Percentiles rank a stretch among this genome's conserved stretches.
Conservation (phyloP, 30 jellyfish, hydroid and myxozoan species). For the Pelagia noctiluca region DNA sequence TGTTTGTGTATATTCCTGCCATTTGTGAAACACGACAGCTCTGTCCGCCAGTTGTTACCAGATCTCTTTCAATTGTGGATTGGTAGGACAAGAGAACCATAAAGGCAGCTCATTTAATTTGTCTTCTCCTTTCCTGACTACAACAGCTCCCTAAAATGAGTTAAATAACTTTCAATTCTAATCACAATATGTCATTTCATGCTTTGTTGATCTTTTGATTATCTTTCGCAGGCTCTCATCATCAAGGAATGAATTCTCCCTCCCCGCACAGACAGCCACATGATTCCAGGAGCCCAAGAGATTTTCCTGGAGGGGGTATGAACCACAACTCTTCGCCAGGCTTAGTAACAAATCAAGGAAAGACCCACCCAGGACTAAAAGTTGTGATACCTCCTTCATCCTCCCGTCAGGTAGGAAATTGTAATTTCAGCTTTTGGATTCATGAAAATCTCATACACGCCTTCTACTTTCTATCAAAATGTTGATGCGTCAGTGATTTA, state of each 20-base stretch:
- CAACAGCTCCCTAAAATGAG: too few relatives aligned
- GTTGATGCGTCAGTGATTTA: too few relatives aligned
- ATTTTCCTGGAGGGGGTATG: conserved; percentile 70
- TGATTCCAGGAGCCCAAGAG: conserved; percentile 77
- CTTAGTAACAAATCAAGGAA: conserved; percentile 46
- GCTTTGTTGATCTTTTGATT: neutral
- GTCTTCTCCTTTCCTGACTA: too few relatives aligned
- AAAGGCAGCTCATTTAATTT: too few relatives aligned
- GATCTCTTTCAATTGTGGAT: too few relatives aligned
- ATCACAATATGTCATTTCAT: neutral
- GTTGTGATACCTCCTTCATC: conserved; percentile 82
- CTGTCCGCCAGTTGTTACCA: too few relatives aligned
- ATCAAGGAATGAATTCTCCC: conserved; percentile 74
- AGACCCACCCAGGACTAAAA: conserved; percentile 77
- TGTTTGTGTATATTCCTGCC: too few relatives aligned
- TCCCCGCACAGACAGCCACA: conserved; percentile 73
- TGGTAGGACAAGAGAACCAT: too few relatives aligned
- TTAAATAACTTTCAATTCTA: too few relatives aligned
- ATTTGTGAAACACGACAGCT: too few relatives aligned
- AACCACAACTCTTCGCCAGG: conserved; percentile 70
- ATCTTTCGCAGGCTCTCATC: neutral
- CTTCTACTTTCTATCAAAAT: too few relatives aligned
- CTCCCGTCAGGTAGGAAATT: conserved; percentile 52
- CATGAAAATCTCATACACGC: neutral
- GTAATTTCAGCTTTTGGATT: neutral